phyloP scores from a whole-genome alignment of 2,113 vertebrate species.

The Rousettus leschenaultii region DNA sequence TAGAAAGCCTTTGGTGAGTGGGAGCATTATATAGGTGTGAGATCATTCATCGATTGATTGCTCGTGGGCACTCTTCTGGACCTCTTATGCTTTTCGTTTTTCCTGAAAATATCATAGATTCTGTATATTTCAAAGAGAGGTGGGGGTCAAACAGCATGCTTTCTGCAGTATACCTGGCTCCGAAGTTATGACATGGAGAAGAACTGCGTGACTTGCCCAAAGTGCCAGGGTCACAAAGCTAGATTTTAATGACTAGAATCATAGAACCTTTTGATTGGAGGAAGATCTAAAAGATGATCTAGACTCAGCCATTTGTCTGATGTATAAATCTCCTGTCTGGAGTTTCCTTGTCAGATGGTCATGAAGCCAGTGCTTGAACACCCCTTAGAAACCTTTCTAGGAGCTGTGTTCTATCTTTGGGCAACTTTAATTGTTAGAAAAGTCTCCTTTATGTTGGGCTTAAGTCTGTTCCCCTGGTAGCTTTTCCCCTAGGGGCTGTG shows the following conservation, averaged over 20 bases:
- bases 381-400: neutral
- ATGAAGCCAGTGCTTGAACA: too few relatives aligned
- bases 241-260: neutral
- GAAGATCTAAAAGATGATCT: neutral
- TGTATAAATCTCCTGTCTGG: neutral
- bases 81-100: neutral
- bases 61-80: neutral
- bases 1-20: neutral
- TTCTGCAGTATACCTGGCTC: neutral
- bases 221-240: neutral
- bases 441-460: neutral
- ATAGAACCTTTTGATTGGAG: neutral
- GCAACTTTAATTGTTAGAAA: neutral
- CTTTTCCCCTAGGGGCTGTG: neutral
- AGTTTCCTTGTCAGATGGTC: neutral
- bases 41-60: rapidly evolving
- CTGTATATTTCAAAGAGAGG: neutral
- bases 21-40: rapidly evolving
- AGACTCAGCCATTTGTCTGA: neutral
- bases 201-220: neutral
- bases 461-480: neutral
- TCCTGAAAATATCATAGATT: neutral
- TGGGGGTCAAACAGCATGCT: neutral
- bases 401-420: neutral
- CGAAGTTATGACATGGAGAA: neutral